A percentile compares a stretch with the other conserved stretches of the same genome.
Evolutionary conservation across 2,888 invertebrate genomes (phyloP).

Genomic region (Serripes groenlandicus): DNA sequence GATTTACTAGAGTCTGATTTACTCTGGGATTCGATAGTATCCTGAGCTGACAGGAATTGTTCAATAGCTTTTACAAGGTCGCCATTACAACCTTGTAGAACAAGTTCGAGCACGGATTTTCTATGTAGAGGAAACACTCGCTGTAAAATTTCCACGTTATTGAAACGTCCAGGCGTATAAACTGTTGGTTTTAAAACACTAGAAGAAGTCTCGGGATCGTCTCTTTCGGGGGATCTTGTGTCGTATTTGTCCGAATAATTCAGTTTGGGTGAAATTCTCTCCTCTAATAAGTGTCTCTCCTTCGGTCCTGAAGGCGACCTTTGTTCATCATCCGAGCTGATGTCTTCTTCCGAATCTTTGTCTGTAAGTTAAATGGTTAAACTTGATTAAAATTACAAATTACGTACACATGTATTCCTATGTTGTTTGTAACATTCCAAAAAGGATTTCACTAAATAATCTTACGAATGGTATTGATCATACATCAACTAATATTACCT

Average conservation of each 20-base stretch:
- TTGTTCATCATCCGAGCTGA: slow-evolving; percentile 55
- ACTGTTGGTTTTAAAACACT: slow-evolving; percentile 75
- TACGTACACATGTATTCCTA: too few relatives aligned
- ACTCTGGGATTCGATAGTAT: slow-evolving; percentile 80
- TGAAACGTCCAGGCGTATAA: slow-evolving; percentile 87
- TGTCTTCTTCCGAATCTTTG: slow-evolving; percentile 42
- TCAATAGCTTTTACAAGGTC: slow-evolving; percentile 96
- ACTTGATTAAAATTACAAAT: too few relatives aligned
- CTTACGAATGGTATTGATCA: too few relatives aligned
- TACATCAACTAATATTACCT: too few relatives aligned
- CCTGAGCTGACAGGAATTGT: slow-evolving; percentile 89
- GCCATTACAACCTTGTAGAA: slow-evolving; percentile 96
- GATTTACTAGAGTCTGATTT: slow-evolving; percentile 42
- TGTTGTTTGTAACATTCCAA: too few relatives aligned
- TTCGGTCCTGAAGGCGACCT: not conserved
- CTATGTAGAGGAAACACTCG: slow-evolving; percentile 95
- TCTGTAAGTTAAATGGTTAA: slow-evolving; percentile 39
- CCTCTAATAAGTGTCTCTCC: not conserved
- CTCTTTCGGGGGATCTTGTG: not conserved
- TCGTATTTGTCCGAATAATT: not conserved
- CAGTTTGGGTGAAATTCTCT: slow-evolving; percentile 23
- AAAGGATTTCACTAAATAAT: too few relatives aligned
- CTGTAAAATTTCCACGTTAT: slow-evolving; percentile 91
- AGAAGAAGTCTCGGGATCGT: slow-evolving; percentile 13
- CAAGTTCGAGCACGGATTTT: slow-evolving; percentile 95